Conservation (phyloP, 2,797 vertebrate species). For the Phrynocephalus guinanensis region DNA sequence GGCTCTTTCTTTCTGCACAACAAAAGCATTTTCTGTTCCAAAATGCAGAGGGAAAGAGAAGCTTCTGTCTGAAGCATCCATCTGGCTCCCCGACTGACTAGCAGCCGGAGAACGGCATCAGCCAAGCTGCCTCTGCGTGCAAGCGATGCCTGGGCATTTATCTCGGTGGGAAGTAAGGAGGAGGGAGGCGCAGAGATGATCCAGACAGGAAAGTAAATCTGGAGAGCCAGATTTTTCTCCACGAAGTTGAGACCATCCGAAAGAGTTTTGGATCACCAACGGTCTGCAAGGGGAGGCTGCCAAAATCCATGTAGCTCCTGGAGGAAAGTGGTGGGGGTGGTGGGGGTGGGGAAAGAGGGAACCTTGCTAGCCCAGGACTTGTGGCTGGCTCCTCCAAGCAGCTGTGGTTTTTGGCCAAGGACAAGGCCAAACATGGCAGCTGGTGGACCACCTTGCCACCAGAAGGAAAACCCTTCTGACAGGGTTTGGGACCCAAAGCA, state of each 20-base stretch:
- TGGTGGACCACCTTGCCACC: not conserved
- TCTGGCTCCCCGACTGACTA: slow-evolving; percentile 13
- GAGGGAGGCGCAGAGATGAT: not conserved
- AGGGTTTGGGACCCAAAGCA: not conserved
- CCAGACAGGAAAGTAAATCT: slow-evolving; percentile 1
- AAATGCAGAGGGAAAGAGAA: not conserved
- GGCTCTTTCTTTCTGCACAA: not conserved
- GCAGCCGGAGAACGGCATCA: slow-evolving; percentile 7
- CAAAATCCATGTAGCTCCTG: not conserved
- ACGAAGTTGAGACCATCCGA: not conserved
- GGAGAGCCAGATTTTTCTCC: slow-evolving; percentile 21
- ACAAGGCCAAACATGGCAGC: slow-evolving; percentile 31
- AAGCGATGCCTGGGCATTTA: not conserved
- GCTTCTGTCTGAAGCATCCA: slow-evolving; percentile 21
- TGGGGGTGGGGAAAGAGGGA: too few relatives aligned
- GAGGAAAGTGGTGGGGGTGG: too few relatives aligned
- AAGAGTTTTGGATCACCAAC: not conserved
- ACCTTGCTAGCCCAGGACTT: not conserved
- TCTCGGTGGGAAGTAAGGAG: not conserved
- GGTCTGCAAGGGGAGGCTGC: not conserved
- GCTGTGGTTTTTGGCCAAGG: slow-evolving; percentile 25
- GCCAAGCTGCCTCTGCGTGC: slow-evolving; percentile 16
- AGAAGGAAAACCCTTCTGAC: not conserved
- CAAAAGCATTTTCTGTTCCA: slow-evolving; percentile 23
- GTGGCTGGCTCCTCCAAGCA: not conserved